phyloP scores from a whole-genome alignment of 1,140 invertebrate species.

The Drosophila setifemur region DNA sequence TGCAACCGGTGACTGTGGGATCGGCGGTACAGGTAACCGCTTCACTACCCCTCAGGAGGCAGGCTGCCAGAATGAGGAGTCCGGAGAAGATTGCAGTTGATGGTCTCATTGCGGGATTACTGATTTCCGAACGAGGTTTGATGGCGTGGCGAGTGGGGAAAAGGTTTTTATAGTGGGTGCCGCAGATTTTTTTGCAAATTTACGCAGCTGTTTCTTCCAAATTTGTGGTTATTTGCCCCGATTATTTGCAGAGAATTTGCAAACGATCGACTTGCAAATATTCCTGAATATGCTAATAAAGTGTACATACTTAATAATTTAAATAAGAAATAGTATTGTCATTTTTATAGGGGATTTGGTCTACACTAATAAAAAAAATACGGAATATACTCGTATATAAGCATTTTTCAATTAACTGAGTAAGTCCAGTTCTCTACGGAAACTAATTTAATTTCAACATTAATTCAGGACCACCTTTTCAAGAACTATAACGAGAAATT shows the following conservation, averaged over 20 bases:
- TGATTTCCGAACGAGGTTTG: not conserved
- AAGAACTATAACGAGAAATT: too few species aligned
- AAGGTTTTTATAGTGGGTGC: constrained; percentile 29
- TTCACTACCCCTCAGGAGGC: not conserved
- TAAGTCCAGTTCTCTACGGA: too few species aligned
- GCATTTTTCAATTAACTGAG: too few species aligned
- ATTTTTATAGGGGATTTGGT: too few species aligned
- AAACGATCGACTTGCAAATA: not conserved
- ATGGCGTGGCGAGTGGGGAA: not conserved
- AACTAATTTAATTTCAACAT: too few species aligned
- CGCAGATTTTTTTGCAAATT: constrained; percentile 20
- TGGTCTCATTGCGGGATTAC: not conserved
- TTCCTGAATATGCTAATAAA: too few species aligned
- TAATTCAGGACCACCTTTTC: too few species aligned
- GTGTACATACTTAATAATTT: too few species aligned
- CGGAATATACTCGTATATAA: too few species aligned
- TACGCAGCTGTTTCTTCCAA: constrained; percentile 14
- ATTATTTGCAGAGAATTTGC: constrained; percentile 15
- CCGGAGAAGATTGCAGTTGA: not conserved
- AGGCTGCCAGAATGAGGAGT: constrained; percentile 1
- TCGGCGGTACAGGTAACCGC: constrained; percentile 12
- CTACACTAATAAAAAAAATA: too few species aligned
- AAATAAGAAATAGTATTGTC: too few species aligned
- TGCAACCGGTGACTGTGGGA: not conserved
- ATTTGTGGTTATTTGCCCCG: not conserved